A percentile compares a stretch with the other conserved stretches of the same genome.
Evolutionary conservation across 2,113 vertebrate species (phyloP).

Genomic region (Pterophyllum scalare): DNA sequence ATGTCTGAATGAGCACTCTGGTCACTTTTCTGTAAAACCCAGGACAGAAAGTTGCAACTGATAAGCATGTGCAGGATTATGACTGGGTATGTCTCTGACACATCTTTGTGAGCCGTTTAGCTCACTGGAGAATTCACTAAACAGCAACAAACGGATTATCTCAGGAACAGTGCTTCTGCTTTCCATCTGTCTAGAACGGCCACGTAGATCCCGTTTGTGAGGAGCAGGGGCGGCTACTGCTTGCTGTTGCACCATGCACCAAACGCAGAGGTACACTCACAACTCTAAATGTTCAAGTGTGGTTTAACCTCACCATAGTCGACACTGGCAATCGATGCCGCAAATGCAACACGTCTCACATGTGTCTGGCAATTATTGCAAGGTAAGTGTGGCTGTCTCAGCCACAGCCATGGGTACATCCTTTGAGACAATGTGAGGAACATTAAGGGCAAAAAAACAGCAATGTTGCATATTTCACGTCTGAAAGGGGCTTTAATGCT

Average conservation of each 20-base stretch:
- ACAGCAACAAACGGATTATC: neutral
- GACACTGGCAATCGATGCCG: neutral
- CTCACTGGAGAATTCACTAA: neutral
- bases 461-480: neutral
- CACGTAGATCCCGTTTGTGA: neutral
- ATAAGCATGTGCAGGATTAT: no score
- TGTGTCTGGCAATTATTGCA: constrained; percentile 5
- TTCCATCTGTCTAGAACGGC: neutral
- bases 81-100: no score
- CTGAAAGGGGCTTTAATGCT: neutral
- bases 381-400: neutral
- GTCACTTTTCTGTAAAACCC: neutral
- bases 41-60: neutral
- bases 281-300: constrained; percentile 1
- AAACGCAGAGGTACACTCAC: neutral
- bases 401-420: neutral
- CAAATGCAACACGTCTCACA: constrained; percentile 9
- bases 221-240: neutral
- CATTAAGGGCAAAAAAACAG: neutral
- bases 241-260: neutral
- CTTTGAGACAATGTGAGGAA: neutral
- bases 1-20: neutral
- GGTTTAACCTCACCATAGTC: neutral
- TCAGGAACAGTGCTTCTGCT: neutral
- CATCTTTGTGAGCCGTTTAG: neutral